phyloP scores from a whole-genome alignment of 2,888 invertebrate species.

The Aricia artaxerxes region DNA sequence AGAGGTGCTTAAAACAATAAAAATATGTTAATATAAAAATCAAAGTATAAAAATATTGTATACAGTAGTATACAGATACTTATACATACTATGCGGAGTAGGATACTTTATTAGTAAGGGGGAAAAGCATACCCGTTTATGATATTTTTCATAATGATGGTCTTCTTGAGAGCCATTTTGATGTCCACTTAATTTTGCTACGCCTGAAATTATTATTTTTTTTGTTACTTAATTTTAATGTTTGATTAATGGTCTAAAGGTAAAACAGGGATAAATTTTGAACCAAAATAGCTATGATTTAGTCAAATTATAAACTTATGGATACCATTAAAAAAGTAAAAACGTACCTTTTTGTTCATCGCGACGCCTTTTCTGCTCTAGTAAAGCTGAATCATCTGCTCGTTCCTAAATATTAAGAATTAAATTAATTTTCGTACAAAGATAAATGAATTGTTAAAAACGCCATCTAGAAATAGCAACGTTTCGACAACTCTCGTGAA shows the following conservation, averaged over 20 bases:
- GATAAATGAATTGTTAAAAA: not conserved
- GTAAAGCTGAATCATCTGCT: conserved; percentile 83
- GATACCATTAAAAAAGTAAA: no score
- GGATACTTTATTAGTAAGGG: not conserved
- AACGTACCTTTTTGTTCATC: conserved; percentile 87
- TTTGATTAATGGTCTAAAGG: not conserved
- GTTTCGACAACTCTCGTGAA: not conserved
- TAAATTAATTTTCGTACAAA: not conserved
- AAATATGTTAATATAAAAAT: not conserved
- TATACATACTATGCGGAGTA: not conserved
- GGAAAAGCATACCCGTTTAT: conserved; percentile 82
- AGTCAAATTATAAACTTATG: not conserved
- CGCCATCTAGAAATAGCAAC: not conserved
- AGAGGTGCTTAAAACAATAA: not conserved
- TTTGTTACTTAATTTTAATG: not conserved
- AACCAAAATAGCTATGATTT: not conserved
- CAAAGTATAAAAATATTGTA: not conserved
- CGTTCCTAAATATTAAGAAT: conserved; percentile 80
- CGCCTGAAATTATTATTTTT: conserved; percentile 59
- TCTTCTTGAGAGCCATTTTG: conserved; percentile 90
- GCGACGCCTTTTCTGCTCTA: conserved; percentile 88
- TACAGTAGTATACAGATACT: no score
- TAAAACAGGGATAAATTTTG: not conserved
- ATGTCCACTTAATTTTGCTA: conserved; percentile 82
- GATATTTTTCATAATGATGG: conserved; percentile 87